Evolutionary conservation across 1,140 invertebrate genomes (phyloP), one percentile per base, ranked within the genome.

Genomic region (Hormaphis cornu): DNA sequence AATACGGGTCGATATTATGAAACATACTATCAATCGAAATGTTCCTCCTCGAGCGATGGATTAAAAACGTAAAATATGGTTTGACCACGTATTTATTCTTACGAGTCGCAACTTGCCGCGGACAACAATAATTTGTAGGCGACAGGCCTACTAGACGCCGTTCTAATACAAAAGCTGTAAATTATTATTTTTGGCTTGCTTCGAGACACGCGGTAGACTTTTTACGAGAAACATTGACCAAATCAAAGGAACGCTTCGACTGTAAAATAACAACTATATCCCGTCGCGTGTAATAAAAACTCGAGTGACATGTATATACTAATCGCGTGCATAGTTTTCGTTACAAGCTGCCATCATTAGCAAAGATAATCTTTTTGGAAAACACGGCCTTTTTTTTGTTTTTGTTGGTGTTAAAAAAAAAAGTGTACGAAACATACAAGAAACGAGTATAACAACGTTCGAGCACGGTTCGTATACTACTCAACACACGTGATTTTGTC

Each of bases 271-370:
- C 33, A 37, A 37, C 53, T 30, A 48, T 48, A 48, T 20, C 18
- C 30, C 20, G 37, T 56, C n/a, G n/a, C n/a, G n/a, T 37, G 37
- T 56, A 56, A 56, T 56, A 35, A 54, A 54, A 54, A 54, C 30
- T 18, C n/a, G 35, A 33, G 28, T 33, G 52, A 35, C 30, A 54
- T 12, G n/a, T n/a, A n/a, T n/a, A n/a, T n/a, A 54, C 12, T 33
- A 30, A 54, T 54, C 33, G 24, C 9, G 20, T 35, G 18, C 3
- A 20, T 20, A 33, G 8, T 33, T 14, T 54, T 35, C 18, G 10
- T 54, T 20, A 20, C 28, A 9, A 12, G 20, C 52, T 33, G n/a
- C n/a, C n/a, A 33, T 54, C 33, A 54, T 35, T 35, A 20, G 24
- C 20, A 10, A 54, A 33, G 14, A 54, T 33, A 26, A 18, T 18